Percentiles rank a stretch among this genome's conserved stretches.
Conservation (phyloP, 2,113 vertebrate genomes). For the Ceuthmochares aereus region DNA sequence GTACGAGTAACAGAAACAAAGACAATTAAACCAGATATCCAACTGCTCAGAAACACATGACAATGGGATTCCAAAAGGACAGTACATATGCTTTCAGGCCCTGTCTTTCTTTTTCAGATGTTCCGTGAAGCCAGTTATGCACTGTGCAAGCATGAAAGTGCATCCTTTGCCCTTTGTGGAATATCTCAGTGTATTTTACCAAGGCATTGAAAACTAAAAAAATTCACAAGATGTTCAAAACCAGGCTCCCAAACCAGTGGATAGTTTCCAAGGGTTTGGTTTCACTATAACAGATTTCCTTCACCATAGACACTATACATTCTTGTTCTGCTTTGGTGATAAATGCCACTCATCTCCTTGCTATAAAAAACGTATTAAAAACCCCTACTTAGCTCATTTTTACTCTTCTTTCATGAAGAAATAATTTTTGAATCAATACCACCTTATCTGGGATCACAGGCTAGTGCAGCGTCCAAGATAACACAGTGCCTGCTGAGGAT, state of each 20-base stretch:
- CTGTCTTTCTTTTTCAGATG: not conserved
- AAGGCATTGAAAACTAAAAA: not conserved
- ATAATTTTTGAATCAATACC: not conserved
- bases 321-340: not conserved
- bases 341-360: not conserved
- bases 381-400: not conserved
- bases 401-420: not conserved
- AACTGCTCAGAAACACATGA: not conserved
- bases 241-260: not conserved
- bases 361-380: not conserved
- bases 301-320: not conserved
- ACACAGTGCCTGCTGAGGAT: not conserved
- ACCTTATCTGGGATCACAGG: not conserved
- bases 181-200: not conserved
- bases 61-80: not conserved
- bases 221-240: not conserved
- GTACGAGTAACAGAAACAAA: not conserved
- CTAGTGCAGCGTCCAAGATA: not conserved
- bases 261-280: too few relatives aligned
- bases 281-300: not conserved
- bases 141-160: not conserved
- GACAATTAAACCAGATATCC: not conserved
- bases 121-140: not conserved
- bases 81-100: not conserved
- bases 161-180: not conserved